These are phyloP conservation scores for Ennomos fuscantarius DNA, from an alignment of 2,888 invertebrate species.

Conservation along the genomic window DNA sequence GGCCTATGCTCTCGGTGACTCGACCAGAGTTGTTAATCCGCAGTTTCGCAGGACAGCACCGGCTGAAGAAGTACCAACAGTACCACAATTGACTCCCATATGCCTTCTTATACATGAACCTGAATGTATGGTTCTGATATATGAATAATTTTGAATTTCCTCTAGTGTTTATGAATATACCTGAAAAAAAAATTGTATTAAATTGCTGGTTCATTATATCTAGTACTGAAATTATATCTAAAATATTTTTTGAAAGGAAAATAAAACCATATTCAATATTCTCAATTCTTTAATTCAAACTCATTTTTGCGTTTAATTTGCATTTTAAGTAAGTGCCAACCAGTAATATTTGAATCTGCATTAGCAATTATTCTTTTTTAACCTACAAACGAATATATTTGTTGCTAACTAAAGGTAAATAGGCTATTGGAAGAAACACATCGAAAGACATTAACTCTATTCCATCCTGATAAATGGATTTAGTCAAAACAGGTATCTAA, in stretches of 20 bases:
- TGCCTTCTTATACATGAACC: slow-evolving; percentile 82
- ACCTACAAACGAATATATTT: slow-evolving; percentile 2
- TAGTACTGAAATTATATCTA: not conserved
- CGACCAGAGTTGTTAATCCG: slow-evolving; percentile 76
- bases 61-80: slow-evolving; percentile 81
- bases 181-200: slow-evolving; percentile 60
- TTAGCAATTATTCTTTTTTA: not conserved
- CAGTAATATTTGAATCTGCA: not conserved
- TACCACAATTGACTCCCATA: slow-evolving; percentile 83
- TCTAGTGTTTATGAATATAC: slow-evolving; percentile 80
- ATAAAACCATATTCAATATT: slow-evolving; percentile 43
- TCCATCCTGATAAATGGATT: no score
- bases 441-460: no score
- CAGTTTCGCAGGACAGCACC: slow-evolving; percentile 78
- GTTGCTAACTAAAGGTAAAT: no score
- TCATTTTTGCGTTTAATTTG: not conserved
- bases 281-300: slow-evolving; percentile 1
- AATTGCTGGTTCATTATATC: slow-evolving; percentile 6
- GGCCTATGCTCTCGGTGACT: slow-evolving; percentile 77
- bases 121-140: slow-evolving; percentile 81
- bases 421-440: no score
- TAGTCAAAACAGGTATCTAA: no score
- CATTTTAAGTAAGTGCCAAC: not conserved
- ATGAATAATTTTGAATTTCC: slow-evolving; percentile 81
- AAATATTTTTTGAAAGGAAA: slow-evolving; percentile 46